Conservation (phyloP, 92 coral and sea anemone species). For the Meandrina meandrites region DNA sequence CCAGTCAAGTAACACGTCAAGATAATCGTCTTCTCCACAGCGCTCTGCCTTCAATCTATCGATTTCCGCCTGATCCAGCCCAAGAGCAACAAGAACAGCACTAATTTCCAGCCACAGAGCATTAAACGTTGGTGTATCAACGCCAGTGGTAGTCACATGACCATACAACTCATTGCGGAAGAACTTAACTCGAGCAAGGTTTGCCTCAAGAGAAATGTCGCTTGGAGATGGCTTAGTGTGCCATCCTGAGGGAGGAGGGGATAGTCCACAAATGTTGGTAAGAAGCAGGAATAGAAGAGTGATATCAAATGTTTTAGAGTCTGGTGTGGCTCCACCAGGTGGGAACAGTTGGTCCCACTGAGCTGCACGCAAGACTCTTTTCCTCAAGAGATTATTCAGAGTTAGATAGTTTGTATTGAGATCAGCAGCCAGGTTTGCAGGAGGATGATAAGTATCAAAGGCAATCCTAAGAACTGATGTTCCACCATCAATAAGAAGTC, state of each 20-base stretch:
- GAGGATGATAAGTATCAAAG: background rate
- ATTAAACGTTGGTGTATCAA: constrained; percentile 23
- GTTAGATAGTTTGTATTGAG: background rate
- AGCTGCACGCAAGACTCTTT: background rate
- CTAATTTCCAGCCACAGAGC: constrained; percentile 58
- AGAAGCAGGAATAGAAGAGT: background rate
- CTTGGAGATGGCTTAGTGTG: background rate
- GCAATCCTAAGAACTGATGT: background rate
- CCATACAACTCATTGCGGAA: constrained; percentile 8
- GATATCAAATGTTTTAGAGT: background rate
- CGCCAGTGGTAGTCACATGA: background rate
- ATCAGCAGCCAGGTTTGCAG: background rate
- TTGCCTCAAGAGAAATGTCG: background rate
- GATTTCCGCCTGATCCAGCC: constrained; percentile 47
- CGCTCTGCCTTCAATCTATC: constrained; percentile 30
- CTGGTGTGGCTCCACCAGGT: background rate
- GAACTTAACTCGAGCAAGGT: background rate
- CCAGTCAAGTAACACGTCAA: constrained; percentile 6
- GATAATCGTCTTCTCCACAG: constrained; percentile 17
- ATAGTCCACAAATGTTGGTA: background rate
- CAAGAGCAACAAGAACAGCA: constrained; percentile 49
- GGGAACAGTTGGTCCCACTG: constrained; percentile 13
- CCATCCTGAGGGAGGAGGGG: background rate
- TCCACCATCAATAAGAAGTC: constrained; percentile 7
- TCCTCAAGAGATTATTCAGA: background rate